Evolutionary conservation across 2,888 invertebrate species (phyloP).

Genomic region (Oligia strigilis): DNA sequence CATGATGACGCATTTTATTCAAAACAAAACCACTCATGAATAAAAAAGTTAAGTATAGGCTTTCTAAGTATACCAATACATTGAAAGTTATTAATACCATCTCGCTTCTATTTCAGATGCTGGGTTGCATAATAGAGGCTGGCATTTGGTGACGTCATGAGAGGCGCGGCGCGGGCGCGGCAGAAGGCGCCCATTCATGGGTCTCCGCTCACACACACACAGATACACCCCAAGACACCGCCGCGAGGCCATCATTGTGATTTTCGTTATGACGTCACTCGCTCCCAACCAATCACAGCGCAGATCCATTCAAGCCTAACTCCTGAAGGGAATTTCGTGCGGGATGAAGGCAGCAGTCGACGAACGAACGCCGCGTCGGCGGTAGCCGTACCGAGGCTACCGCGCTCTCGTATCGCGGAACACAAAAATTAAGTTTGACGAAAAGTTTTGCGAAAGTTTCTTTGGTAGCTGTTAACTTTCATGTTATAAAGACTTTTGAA

Average conservation of each 20-base stretch:
- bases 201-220: constrained; percentile 76
- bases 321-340: constrained; percentile 91
- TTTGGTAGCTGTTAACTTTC: constrained; percentile 21
- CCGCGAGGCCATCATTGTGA: constrained; percentile 87
- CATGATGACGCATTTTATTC: background rate
- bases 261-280: constrained; percentile 94
- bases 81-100: constrained; percentile 80
- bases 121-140: constrained; percentile 84
- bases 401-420: constrained; percentile 52
- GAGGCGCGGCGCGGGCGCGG: constrained; percentile 87
- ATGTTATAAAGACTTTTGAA: constrained; percentile 27
- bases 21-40: constrained; percentile 3
- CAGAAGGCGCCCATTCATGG: constrained; percentile 85
- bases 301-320: constrained; percentile 93
- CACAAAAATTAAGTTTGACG: constrained; percentile 45
- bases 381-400: constrained; percentile 63
- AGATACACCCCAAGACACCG: constrained; percentile 68
- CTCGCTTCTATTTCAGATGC: constrained; percentile 77
- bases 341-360: constrained; percentile 87
- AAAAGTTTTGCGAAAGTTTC: constrained; percentile 49
- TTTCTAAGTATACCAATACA: constrained; percentile 54
- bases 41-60: constrained; percentile 2
- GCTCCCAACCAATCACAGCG: constrained; percentile 90
- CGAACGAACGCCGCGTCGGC: constrained; percentile 80
- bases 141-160: constrained; percentile 81